Evolutionary conservation across 2,113 vertebrate genomes (phyloP), one percentile per base, ranked within the genome.

Genomic region (Anhinga anhinga): DNA sequence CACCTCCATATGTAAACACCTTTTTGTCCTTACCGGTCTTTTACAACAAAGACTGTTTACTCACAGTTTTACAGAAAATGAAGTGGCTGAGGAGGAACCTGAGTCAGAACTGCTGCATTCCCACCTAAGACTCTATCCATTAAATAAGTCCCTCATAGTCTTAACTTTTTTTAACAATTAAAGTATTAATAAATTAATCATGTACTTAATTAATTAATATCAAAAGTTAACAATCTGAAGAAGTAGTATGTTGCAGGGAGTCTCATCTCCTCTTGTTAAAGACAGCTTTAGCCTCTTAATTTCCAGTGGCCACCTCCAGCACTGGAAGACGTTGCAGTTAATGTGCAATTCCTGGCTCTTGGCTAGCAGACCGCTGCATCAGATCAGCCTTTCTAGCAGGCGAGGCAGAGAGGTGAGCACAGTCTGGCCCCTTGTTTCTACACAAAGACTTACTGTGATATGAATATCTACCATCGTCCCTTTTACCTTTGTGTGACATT

Each of bases 401-500:
- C 74, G 17, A 32, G 78, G 52, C 74, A 88, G 50, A 55, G 67
- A 78, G 83, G 76, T 7, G 47, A 81, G 71, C 13, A 13, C 13
- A 53, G 32, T 1, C 74, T 23, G 32, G 45, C 10, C 18, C 17
- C 67, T 44, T 10, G 11, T 59, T 70, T 87, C 49, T 44, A 40
- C 69, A 82, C 65, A 90, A 86, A 90, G 63, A 5, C 29, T 63
- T 40, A 12, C 4, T 52, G 25, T 11, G 15, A 18, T 30, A 53
- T 25, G 29, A 11, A 16, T 50, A 29, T 66, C 52, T 65, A 17
- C 53, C 36, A 5, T 20, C 2, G 6, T 90, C 47, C 67, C 36
- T 91, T 95, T 95, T 95, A 96, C 91, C 89, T 96, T 62, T 92
- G 66, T 52, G 73, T 85, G 83, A 94, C 42, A 84, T 82, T 95